Evolutionary conservation across 2,888 invertebrate genomes (phyloP).

Genomic region (Lasioglossum zephyrum): DNA sequence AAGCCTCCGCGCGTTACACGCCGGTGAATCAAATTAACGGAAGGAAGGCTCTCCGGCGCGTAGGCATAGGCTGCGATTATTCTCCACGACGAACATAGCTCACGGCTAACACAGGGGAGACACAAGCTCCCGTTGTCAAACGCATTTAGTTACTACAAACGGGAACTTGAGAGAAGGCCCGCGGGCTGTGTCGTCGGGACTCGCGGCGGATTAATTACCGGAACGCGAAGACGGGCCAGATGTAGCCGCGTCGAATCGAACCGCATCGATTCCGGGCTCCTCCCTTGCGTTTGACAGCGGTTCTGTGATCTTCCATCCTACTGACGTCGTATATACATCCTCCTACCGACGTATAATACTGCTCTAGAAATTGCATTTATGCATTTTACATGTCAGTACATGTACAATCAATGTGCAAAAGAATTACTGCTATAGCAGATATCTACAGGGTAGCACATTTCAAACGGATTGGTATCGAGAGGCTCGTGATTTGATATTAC

Average conservation of each 20-base stretch:
- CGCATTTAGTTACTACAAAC: constrained; percentile 84
- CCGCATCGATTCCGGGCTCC: constrained; percentile 3
- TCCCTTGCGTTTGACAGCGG: background rate
- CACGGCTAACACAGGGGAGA: constrained; percentile 76
- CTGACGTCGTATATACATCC: too few species aligned
- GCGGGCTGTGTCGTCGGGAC: constrained; percentile 79
- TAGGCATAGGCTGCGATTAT: constrained; percentile 53
- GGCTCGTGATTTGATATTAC: too few species aligned
- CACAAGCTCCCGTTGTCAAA: constrained; percentile 83
- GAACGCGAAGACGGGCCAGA: constrained; percentile 45
- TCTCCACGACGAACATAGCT: constrained; percentile 67
- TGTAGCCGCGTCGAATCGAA: constrained; percentile 26
- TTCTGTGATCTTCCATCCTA: background rate
- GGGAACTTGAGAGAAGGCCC: constrained; percentile 78
- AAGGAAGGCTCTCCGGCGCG: constrained; percentile 20
- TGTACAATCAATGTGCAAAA: too few species aligned
- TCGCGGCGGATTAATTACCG: constrained; percentile 80
- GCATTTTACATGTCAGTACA: too few species aligned
- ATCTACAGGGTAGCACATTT: too few species aligned
- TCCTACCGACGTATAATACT: too few species aligned
- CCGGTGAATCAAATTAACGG: constrained; percentile 51
- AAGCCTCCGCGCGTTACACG: background rate
- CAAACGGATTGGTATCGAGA: too few species aligned
- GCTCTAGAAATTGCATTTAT: too few species aligned
- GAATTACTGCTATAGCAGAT: too few species aligned